A percentile compares a stretch with the other conserved stretches of the same genome.
Conservation (phyloP, 2,888 invertebrate genomes). For the Trissolcus japonicus region DNA sequence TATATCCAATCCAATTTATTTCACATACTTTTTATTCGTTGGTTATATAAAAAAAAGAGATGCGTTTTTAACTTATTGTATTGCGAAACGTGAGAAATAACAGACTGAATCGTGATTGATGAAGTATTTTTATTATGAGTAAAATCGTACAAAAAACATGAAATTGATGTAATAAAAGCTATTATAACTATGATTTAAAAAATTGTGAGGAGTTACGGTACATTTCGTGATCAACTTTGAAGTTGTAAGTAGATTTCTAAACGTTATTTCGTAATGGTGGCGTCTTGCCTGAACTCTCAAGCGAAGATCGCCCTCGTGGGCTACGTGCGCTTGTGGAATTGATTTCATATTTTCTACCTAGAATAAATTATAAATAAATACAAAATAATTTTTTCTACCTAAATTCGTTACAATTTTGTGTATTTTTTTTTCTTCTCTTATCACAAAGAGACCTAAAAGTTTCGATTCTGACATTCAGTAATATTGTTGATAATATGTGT, state of each 20-base stretch:
- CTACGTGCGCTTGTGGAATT: slow-evolving; percentile 58
- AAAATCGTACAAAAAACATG: slow-evolving; percentile 68
- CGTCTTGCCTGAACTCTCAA: slow-evolving; percentile 4
- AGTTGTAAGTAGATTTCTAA: slow-evolving; percentile 46
- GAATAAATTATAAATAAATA: slow-evolving; percentile 76
- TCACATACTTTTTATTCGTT: slow-evolving; percentile 1
- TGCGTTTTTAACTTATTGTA: background rate
- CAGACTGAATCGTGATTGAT: slow-evolving; percentile 13
- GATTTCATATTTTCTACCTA: slow-evolving; percentile 71
- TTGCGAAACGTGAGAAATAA: background rate
- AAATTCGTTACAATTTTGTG: slow-evolving; percentile 71
- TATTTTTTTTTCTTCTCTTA: slow-evolving; percentile 62
- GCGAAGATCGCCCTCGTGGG: slow-evolving; percentile 6
- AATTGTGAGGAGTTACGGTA: slow-evolving; percentile 42
- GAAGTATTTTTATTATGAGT: slow-evolving; percentile 68
- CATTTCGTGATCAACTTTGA: slow-evolving; percentile 52
- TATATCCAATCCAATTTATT: slow-evolving; percentile 12
- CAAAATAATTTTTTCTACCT: slow-evolving; percentile 74
- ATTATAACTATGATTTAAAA: slow-evolving; percentile 58
- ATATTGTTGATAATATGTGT: slow-evolving; percentile 18
- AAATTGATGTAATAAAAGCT: slow-evolving; percentile 65
- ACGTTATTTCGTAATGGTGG: slow-evolving; percentile 39
- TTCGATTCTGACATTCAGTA: slow-evolving; percentile 65
- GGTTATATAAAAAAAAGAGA: background rate
- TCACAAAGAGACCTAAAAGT: slow-evolving; percentile 63